These are phyloP conservation scores for Pagetopsis macropterus DNA, from an alignment of 2,797 vertebrate genomes.

Conservation along the genomic window DNA sequence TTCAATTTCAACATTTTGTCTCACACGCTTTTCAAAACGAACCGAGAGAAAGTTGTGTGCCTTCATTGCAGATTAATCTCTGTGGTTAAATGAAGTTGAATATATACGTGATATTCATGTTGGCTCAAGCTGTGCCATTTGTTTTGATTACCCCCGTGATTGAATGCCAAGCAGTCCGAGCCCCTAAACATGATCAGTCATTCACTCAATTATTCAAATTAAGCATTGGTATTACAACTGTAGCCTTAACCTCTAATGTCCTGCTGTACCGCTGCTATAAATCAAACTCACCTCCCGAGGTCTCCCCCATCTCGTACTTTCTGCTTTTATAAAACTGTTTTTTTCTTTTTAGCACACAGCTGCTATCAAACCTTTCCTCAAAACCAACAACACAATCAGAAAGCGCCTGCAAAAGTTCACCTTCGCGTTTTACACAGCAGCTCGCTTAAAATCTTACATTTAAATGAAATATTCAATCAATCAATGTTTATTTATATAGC, in stretches of 20 bases:
- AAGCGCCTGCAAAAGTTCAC: slow-evolving; percentile 11
- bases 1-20: background rate
- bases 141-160: slow-evolving; percentile 77
- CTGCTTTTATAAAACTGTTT: slow-evolving; percentile 14
- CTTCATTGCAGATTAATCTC: slow-evolving; percentile 55
- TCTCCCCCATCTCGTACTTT: slow-evolving; percentile 21
- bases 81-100: slow-evolving; percentile 65
- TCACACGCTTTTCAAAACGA: slow-evolving; percentile 34
- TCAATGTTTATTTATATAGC: too few species aligned
- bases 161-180: slow-evolving; percentile 68
- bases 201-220: slow-evolving; percentile 81
- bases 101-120: slow-evolving; percentile 71
- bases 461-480: slow-evolving; percentile 16
- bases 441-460: background rate
- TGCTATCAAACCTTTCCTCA: slow-evolving; percentile 15
- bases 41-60: slow-evolving; percentile 17
- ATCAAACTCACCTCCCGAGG: slow-evolving; percentile 62
- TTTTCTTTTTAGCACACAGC: slow-evolving; percentile 3
- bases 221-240: slow-evolving; percentile 73
- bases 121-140: slow-evolving; percentile 72
- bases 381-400: slow-evolving; percentile 13
- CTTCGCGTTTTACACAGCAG: background rate
- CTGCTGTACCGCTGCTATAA: slow-evolving; percentile 67
- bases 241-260: slow-evolving; percentile 74
- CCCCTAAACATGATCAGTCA: slow-evolving; percentile 75